phyloP scores from a whole-genome alignment of 2,797 vertebrate genomes.

The Pseudopleuronectes americanus region DNA sequence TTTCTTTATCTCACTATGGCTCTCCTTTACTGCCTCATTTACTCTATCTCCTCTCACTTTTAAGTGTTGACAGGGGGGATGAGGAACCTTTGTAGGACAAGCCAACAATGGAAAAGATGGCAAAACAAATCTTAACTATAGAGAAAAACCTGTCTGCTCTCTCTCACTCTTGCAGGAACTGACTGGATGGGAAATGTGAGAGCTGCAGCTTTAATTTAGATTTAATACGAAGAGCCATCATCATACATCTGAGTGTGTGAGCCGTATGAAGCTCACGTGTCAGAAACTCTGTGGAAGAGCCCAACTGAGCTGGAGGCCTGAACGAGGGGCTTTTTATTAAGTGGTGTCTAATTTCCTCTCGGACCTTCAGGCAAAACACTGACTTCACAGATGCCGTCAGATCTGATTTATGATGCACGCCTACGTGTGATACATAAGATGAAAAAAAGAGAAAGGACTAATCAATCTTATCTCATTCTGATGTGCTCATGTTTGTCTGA shows the following conservation, averaged over 20 bases:
- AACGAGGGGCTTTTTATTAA: conserved; percentile 43
- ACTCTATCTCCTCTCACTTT: conserved; percentile 56
- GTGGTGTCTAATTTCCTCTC: conserved; percentile 47
- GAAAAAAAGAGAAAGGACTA: conserved; percentile 37
- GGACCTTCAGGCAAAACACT: conserved; percentile 48
- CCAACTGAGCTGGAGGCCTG: conserved; percentile 30
- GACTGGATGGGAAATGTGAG: conserved; percentile 25
- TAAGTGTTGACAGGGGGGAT: conserved; percentile 55
- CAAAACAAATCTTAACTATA: conserved; percentile 48
- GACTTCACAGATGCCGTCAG: conserved; percentile 40
- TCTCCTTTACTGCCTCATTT: conserved; percentile 61
- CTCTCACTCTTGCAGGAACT: conserved; percentile 38
- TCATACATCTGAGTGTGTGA: conserved; percentile 12
- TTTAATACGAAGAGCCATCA: conserved; percentile 10
- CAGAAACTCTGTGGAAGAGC: conserved; percentile 28
- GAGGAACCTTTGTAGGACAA: conserved; percentile 63
- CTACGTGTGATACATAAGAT: conserved; percentile 40
- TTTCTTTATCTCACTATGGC: conserved; percentile 67
- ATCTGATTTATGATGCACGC: conserved; percentile 60
- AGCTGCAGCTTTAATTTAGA: not conserved
- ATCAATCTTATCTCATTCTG: conserved; percentile 65
- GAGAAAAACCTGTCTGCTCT: not conserved
- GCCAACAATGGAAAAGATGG: conserved; percentile 52
- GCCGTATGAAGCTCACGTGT: conserved; percentile 31
- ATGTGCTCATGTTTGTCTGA: conserved; percentile 59